Base-by-base conservation (phyloP, 2,888 invertebrate species). In the Heliconius aoede region DNA sequence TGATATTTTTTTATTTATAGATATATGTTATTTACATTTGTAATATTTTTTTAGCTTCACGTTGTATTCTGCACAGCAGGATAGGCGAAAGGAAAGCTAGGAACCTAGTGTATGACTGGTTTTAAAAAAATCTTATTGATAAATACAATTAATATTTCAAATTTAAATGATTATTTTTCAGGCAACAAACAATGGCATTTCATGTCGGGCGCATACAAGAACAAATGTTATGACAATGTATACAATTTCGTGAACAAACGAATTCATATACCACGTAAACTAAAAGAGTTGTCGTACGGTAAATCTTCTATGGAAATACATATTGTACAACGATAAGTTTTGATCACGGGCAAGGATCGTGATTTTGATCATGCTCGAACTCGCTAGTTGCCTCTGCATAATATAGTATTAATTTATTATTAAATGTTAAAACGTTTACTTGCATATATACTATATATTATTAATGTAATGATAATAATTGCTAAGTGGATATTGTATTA, bases 311-410 rank as follows among this genome's bases (percentile, higher is more conserved):
- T 92, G 91, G 89, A 92, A 93, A 92, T 91, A 89, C 88, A 84
- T 87, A 86, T 86, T 84, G 88, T 88, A 89, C 89, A 87, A 81
- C 79, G 78, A 81, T 82, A 91, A 90, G 89, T 90, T 91, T 89
- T 88, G 91, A 90, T 91, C 91, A 90, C 90, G 91, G 89, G 89
- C 86, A 86, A 86, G 90, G 90, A 90, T 93, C 93, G 93, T 93
- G 93, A 92, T 86, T 85, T 85, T 82, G 87, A 86, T 92, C 93
- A 92, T 91, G 92, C 88, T 82, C 85, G 83, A 85, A 84, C 85
- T 81, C 81, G 85, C 81, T 84, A 84, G 85, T 81, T 81, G 85
- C 82, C 36, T 55, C 21, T 46, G 36, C 85, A 87, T 87, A 86
- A 87, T 86, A 60, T 87, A 64, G 64, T 55, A 71, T 51, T 71